Base-by-base conservation (phyloP, 2,888 invertebrate genomes). In the Xylota segnis region DNA sequence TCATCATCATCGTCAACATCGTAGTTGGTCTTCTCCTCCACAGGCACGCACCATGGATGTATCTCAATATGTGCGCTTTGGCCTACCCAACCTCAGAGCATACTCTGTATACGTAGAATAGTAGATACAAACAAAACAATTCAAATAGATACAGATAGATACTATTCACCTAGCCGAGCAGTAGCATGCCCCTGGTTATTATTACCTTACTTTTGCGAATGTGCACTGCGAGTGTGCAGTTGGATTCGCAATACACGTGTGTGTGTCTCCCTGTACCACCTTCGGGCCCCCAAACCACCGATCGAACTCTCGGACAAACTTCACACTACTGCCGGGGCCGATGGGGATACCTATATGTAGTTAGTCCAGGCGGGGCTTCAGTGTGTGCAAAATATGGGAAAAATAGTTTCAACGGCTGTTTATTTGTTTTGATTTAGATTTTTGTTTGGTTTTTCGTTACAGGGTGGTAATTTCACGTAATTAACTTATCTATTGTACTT, bases 141-240 rank as follows among this genome's bases (percentile, higher is more conserved):
- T 65, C 77, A 77, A 77, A 77, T 59, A 66, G 77, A 83, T 78
- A 47, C 72, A 59, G 63, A 83, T 65, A 77, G 65, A 83, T 77
- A 65, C 58, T 59, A 77, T 77, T 71, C 83, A 72, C 77, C 71
- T 58, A 77, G 72, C 52, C 34, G 37, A 61, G 66, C 40, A 59
- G 58, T 77, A 71, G 75, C 77, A 52, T 77, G 82, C 82, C 76
- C 52, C 76, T 71, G 82, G 76, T 76, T 82, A 82, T 75, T 82
- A 56, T 77, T 77, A 61, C 66, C 71, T 68, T 77, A 27, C 71
- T 70, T 66, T 40, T 77, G 37, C 50, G 63, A 61, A 68, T 66
- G 18, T 74, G 66, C 61, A 50, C 50, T 34, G 47, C 32, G 50
- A 23, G 50, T 29, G 74, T 74, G 74, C 59, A 79, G 29, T 65